Conservation (phyloP, 2,113 vertebrate genomes). For the Tachysurus vachellii region DNA sequence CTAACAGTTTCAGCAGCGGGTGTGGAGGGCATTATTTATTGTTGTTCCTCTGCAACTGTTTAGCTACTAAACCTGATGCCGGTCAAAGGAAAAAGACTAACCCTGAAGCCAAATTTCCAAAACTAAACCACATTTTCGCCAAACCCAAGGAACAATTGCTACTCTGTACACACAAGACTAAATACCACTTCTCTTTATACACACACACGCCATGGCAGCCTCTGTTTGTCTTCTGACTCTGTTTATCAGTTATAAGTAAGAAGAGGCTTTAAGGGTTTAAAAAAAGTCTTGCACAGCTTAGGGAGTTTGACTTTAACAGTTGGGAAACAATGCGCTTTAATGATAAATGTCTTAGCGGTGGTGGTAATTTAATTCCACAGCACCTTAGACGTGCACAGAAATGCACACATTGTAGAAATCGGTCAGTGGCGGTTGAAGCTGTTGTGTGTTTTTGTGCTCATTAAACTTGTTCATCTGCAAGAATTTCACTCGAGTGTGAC, state of each 20-base stretch:
- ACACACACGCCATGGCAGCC: not conserved
- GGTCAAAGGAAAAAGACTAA: not conserved
- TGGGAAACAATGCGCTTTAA: not conserved
- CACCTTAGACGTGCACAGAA: not conserved
- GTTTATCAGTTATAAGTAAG: not conserved
- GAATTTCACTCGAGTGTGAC: constrained; percentile 56
- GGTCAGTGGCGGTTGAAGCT: constrained; percentile 39
- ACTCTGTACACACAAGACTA: not conserved
- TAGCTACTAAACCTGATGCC: not conserved
- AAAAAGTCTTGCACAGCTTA: not conserved
- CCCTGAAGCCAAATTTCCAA: constrained; percentile 24
- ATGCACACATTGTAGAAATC: not conserved
- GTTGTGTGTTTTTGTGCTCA: constrained; percentile 44
- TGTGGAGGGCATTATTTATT: not conserved
- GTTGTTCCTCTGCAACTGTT: constrained; percentile 1
- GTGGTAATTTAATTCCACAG: not conserved
- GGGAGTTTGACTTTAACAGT: not conserved
- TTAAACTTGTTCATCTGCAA: constrained; percentile 60
- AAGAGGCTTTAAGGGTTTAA: not conserved
- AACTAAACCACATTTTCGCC: not conserved
- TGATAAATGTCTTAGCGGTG: constrained; percentile 37
- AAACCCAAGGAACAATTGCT: constrained; percentile 3
- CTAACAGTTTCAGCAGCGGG: not conserved
- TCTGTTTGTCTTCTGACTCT: not conserved
- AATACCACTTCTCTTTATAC: constrained; percentile 2